Base-by-base conservation (phyloP, 2,888 invertebrate species). In the Diplazon laetatorius region DNA sequence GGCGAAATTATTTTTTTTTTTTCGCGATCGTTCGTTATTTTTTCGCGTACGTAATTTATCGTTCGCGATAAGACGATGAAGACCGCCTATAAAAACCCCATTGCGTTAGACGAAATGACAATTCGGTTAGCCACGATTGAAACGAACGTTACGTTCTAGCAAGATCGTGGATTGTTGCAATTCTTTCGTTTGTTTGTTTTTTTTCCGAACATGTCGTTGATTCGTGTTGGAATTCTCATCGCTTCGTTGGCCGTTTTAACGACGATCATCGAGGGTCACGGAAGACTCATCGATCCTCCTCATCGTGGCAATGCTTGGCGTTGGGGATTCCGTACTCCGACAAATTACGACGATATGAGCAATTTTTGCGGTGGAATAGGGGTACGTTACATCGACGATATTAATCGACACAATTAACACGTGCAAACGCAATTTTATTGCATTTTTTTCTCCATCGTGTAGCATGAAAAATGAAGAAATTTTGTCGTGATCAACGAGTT, bases 221-320 rank as follows among this genome's bases (percentile, higher is more conserved):
- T 68, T 14, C 12, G 18, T 22, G 16, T 71, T 42, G 12, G 75
- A 37, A 3, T 71, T 6, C 60, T 78, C 8, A 16, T 42, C 16
- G 30, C 70, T 20, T 48, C 39, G 9, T 42, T 80, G 35, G 39
- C 46, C 9, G 50, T 80, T 39, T 20, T 20, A 4, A 18, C 76
- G 2, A 65, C 44, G 14, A 55, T 20, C 37, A 66, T 76, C n/a
- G 25, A 68, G 10, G 80, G 73, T 3, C 82, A 82, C 70, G 84
- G 83, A 44, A 78, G 73, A 25, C 59, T 82, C 10, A 75, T 75
- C 55, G 80, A 82, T 22, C 83, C 83, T 1, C 81, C 82, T 3
- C 73, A 80, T 68, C 76, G 84, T 22, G 80, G 80, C 20, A 74
- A 77, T 12, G 81, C 82, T 10, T 83, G 82, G 83, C 74, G 82